Evolutionary conservation across 1,140 invertebrate species (phyloP).

Genomic region (Limonius californicus): DNA sequence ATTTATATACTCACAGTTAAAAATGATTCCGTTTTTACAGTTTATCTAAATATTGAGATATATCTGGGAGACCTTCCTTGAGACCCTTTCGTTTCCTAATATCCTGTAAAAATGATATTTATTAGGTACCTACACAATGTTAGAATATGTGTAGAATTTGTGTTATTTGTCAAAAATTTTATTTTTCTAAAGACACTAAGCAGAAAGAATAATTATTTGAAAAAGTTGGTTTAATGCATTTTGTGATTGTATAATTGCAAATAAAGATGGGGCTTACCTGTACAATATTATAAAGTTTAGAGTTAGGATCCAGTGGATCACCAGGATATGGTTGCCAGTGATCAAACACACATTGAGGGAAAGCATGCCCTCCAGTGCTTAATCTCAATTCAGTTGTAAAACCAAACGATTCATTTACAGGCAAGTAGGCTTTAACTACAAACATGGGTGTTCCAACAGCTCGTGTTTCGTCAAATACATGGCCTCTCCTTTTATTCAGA

Average conservation of each 20-base stretch:
- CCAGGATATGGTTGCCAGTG: slow-evolving; percentile 98
- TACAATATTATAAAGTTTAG: slow-evolving; percentile 82
- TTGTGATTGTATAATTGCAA: too few species aligned
- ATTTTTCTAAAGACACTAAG: too few species aligned
- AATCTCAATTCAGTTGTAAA: slow-evolving; percentile 98
- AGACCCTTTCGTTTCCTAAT: slow-evolving; percentile 99
- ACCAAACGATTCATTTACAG: slow-evolving; percentile 98
- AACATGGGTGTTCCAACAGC: slow-evolving; percentile 98
- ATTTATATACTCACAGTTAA: too few species aligned
- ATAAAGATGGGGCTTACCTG: slow-evolving; percentile 54
- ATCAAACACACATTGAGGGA: slow-evolving; percentile 99
- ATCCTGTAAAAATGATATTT: slow-evolving; percentile 65
- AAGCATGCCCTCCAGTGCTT: slow-evolving; percentile 98
- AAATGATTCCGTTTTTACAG: slow-evolving; percentile 72
- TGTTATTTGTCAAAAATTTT: too few species aligned
- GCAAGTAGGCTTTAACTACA: slow-evolving; percentile 96
- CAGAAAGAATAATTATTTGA: too few species aligned
- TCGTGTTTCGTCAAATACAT: slow-evolving; percentile 92
- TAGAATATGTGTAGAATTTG: too few species aligned
- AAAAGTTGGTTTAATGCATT: slow-evolving; percentile 51
- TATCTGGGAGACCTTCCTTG: slow-evolving; percentile 93
- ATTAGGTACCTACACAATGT: slow-evolving; percentile 33
- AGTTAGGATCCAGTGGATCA: slow-evolving; percentile 77
- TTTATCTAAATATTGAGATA: slow-evolving; percentile 91
- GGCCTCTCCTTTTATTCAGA: slow-evolving; percentile 93